Evolutionary conservation across 53 echinoderm and acorn worm species (phyloP).

Genomic region (Crossaster papposus): DNA sequence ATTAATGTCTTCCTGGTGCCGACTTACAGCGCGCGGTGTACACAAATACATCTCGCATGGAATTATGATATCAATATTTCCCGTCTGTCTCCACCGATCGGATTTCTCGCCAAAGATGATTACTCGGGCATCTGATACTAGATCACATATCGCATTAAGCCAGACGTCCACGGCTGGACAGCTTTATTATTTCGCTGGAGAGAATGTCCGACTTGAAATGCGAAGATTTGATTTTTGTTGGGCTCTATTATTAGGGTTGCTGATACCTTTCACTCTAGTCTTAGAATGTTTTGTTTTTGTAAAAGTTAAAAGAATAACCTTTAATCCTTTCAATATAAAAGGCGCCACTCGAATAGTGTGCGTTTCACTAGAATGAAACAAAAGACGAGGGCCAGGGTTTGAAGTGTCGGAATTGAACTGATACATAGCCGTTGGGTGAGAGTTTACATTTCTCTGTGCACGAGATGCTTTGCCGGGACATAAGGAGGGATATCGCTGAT

Average conservation of each 20-base stretch:
- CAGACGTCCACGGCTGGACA: neutral
- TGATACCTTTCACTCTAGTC: neutral
- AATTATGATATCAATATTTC: conserved; percentile 28
- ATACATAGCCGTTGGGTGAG: too few relatives aligned
- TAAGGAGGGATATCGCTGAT: too few relatives aligned
- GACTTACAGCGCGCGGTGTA: neutral
- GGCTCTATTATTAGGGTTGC: neutral
- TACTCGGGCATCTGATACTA: neutral
- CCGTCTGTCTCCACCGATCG: neutral
- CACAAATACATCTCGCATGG: conserved; percentile 6
- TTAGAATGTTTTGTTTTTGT: too few relatives aligned
- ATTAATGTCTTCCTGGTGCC: neutral
- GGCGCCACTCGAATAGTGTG: too few relatives aligned
- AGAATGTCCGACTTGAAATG: neutral
- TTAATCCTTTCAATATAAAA: too few relatives aligned
- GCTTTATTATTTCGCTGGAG: neutral
- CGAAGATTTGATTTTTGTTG: neutral
- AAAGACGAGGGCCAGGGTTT: too few relatives aligned
- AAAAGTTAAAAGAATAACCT: too few relatives aligned
- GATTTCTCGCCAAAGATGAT: neutral
- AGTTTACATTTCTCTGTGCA: too few relatives aligned
- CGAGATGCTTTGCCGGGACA: too few relatives aligned
- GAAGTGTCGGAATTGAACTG: too few relatives aligned
- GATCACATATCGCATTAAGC: neutral
- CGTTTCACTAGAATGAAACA: too few relatives aligned